Evolutionary conservation across 2,797 vertebrate genomes (phyloP).

Genomic region (Alosa sapidissima): DNA sequence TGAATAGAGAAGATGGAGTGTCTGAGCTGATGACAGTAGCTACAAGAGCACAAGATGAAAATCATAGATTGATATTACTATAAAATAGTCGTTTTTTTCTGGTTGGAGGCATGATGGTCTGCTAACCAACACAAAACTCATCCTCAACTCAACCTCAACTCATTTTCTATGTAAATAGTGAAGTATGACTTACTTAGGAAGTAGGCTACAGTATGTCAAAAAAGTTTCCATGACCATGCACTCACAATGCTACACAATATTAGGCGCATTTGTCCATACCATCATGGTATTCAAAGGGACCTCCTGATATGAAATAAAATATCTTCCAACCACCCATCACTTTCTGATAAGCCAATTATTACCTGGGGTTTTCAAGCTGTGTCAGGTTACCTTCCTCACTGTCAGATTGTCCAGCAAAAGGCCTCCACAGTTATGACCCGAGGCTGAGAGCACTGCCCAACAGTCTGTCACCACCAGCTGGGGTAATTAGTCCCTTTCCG

Average conservation of each 20-base stretch:
- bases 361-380: slow-evolving; percentile 53
- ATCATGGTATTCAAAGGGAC: not conserved
- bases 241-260: not conserved
- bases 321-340: not conserved
- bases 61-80: no score
- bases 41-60: no score
- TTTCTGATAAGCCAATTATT: slow-evolving; percentile 50
- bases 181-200: not conserved
- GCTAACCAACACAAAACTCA: not conserved
- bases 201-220: no score
- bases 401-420: slow-evolving; percentile 28
- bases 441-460: slow-evolving; percentile 40
- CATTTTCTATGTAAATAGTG: not conserved
- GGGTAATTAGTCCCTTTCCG: slow-evolving; percentile 64
- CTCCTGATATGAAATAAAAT: not conserved
- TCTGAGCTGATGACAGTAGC: no score
- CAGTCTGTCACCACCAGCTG: slow-evolving; percentile 75
- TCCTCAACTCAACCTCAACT: not conserved
- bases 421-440: slow-evolving; percentile 44
- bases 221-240: not conserved
- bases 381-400: slow-evolving; percentile 39
- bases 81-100: no score
- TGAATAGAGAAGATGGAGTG: no score
- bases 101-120: not conserved
- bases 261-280: not conserved